Base-by-base conservation (phyloP, 2,113 vertebrate genomes). In the Halichoeres trimaculatus region DNA sequence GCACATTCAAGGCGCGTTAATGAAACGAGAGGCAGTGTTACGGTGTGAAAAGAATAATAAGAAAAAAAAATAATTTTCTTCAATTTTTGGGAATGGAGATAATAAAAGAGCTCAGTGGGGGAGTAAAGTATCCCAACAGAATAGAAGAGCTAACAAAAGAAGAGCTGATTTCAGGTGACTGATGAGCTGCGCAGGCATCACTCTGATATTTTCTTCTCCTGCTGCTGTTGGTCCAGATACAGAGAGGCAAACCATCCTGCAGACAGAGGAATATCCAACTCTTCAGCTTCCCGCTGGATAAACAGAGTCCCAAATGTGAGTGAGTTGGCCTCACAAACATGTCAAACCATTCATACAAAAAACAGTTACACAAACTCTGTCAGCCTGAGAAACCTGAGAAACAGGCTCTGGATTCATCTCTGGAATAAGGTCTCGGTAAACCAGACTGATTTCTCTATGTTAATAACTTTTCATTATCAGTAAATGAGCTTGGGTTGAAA, bases 1-100 rank as follows among this genome's bases (percentile, higher is more conserved):
- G 78, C 59, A 60, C 76, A 70, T 84, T 88, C 74, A 81, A 36
- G 4, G 20, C 2, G 68, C 62, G 74, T 82, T 78, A 85, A 76
- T 84, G 62, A 68, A 79, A 83, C 8, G 45, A 71, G 54, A 74
- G 55, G 10, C 43, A 73, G 62, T 22, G 50, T 51, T 34, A 48
- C 11, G 26, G 48, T 53, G 4, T 66, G 51, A 45, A 34, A 61
- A 66, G 50, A 59, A 59, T 40, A 57, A 68, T 68, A 17, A 57
- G 24, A 48, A 45, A n/a, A n/a, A n/a, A 35, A 62, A 36, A 14
- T 48, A 9, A 38, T 60, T 30, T 23, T 22, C 10, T 30, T 64
- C 12, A 20, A 16, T 56, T 81, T 64, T 45, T 35, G 19, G 16
- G 69, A 64, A 71, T 47, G 24, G 16, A 43, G 12, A 40, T 34